A percentile compares a stretch with the other conserved stretches of the same genome.
Evolutionary conservation across 2,113 vertebrate genomes (phyloP).

Genomic region (Tympanuchus pallidicinctus): DNA sequence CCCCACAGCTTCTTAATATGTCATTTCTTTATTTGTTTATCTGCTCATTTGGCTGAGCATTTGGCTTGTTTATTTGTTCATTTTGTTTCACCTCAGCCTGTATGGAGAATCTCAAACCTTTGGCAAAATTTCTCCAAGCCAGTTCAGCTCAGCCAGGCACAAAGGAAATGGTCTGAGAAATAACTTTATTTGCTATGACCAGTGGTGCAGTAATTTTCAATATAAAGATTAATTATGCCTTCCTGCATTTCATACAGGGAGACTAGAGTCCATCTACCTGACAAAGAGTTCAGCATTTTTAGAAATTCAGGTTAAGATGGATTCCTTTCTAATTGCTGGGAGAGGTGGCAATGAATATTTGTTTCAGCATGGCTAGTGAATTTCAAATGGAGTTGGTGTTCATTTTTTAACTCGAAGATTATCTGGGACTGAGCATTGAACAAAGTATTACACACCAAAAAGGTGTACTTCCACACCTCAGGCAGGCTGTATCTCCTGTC

Average conservation of each 20-base stretch:
- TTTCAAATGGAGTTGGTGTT: background rate
- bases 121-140: background rate
- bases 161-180: conserved; percentile 35
- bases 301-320: background rate
- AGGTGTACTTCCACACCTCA: accelerated
- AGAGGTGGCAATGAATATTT: background rate
- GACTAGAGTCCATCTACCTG: background rate
- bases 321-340: background rate
- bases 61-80: too few species aligned
- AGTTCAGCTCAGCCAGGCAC: background rate
- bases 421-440: background rate
- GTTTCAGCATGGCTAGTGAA: background rate
- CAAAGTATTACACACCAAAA: background rate
- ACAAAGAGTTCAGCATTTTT: background rate
- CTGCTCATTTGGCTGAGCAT: too few species aligned
- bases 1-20: background rate
- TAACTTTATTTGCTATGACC: conserved; percentile 1
- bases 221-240: background rate
- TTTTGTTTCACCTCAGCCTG: background rate
- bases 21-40: background rate
- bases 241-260: background rate
- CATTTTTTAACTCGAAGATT: background rate
- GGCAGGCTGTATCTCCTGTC: background rate
- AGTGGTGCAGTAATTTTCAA: conserved; percentile 24
- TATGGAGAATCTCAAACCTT: background rate